These are phyloP conservation scores for Norana najaformis DNA, from an alignment of 2,888 invertebrate genomes.

Conservation along the genomic window DNA sequence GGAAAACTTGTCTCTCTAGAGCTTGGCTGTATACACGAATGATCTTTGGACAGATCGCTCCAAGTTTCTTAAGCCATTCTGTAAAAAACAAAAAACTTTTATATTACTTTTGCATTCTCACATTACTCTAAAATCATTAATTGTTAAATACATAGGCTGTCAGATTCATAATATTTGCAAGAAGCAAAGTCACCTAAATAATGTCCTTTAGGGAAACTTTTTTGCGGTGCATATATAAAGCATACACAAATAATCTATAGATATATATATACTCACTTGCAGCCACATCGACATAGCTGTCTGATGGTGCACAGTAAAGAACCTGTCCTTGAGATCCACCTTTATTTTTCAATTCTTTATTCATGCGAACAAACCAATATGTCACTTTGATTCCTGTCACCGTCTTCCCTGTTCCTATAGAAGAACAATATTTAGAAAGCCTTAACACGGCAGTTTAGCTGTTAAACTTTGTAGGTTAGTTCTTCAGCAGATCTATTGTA, in stretches of 20 bases:
- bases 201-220: background rate
- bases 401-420: slow-evolving; percentile 52
- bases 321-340: slow-evolving; percentile 47
- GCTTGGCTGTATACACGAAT: slow-evolving; percentile 53
- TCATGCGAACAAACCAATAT: slow-evolving; percentile 46
- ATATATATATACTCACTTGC: slow-evolving; percentile 47
- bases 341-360: slow-evolving; percentile 14
- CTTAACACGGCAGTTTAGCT: background rate
- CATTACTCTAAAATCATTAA: no score
- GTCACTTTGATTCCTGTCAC: slow-evolving; percentile 51
- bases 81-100: background rate
- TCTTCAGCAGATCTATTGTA: no score
- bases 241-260: background rate
- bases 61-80: slow-evolving; percentile 38
- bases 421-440: background rate
- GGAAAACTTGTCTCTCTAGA: slow-evolving; percentile 51
- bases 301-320: slow-evolving; percentile 56
- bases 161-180: background rate
- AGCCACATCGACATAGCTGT: slow-evolving; percentile 55
- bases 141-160: background rate
- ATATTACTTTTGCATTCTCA: no score
- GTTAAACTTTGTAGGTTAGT: no score
- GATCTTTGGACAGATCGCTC: slow-evolving; percentile 46
- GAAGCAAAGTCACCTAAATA: background rate
- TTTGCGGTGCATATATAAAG: background rate